phyloP scores from a whole-genome alignment of 2,888 invertebrate genomes.

The Idaea dimidiata region DNA sequence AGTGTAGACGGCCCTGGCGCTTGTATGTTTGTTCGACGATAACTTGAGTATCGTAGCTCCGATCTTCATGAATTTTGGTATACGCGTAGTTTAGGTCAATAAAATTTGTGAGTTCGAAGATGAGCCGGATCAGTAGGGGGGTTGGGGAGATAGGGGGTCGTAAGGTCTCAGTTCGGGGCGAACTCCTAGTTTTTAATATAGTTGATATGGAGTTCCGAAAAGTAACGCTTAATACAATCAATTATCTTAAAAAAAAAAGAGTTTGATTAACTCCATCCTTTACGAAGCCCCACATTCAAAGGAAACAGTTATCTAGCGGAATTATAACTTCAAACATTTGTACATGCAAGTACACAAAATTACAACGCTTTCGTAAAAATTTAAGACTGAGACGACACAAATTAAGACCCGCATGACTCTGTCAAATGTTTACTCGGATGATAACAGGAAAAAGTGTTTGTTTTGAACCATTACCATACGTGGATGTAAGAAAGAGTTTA shows the following conservation, averaged over 20 bases:
- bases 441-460: slow-evolving; percentile 35
- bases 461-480: slow-evolving; percentile 31
- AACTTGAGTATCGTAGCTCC: too few relatives aligned
- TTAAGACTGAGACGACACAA: slow-evolving; percentile 24
- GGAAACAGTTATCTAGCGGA: slow-evolving; percentile 21
- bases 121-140: too few relatives aligned
- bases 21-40: too few relatives aligned
- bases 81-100: too few relatives aligned
- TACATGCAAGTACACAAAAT: slow-evolving; percentile 18
- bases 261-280: not conserved
- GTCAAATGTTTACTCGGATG: slow-evolving; percentile 67
- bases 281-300: slow-evolving; percentile 3
- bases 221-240: too few relatives aligned
- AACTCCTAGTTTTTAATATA: too few relatives aligned
- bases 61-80: too few relatives aligned
- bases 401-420: slow-evolving; percentile 53
- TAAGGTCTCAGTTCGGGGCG: too few relatives aligned
- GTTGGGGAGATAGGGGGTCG: too few relatives aligned
- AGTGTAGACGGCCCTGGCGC: too few relatives aligned
- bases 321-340: slow-evolving; percentile 14
- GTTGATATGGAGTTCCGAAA: too few relatives aligned
- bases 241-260: not conserved
- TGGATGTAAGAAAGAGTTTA: slow-evolving; percentile 8
- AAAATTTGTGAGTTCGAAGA: too few relatives aligned
- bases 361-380: slow-evolving; percentile 21